phyloP scores from a whole-genome alignment of 1,140 invertebrate genomes.

The Macrostomum lignano region DNA sequence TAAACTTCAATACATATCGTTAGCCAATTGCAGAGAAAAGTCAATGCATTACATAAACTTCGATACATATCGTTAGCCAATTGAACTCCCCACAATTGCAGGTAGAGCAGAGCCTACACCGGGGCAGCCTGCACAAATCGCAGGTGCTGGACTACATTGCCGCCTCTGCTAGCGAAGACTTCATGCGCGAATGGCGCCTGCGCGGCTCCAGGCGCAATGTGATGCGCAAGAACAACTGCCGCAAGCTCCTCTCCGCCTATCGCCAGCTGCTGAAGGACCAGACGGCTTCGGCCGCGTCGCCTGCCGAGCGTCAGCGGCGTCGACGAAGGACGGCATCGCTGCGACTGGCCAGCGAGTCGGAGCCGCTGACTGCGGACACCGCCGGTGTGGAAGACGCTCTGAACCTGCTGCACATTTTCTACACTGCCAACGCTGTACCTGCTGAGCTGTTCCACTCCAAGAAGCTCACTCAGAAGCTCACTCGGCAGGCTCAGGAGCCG shows the following conservation, averaged over 20 bases:
- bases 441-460: conserved; percentile 78
- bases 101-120: conserved; percentile 9
- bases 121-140: conserved; percentile 9
- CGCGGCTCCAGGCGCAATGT: conserved; percentile 9
- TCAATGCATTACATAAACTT: too few species aligned
- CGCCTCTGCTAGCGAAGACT: conserved; percentile 7
- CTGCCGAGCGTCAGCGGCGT: too few species aligned
- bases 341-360: conserved; percentile 14
- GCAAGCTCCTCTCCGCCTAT: conserved; percentile 10
- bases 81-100: conserved; percentile 2
- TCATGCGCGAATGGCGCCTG: conserved; percentile 10
- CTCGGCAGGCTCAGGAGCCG: conserved; percentile 59
- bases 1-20: too few species aligned
- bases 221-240: conserved; percentile 10
- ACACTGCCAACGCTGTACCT: too few species aligned
- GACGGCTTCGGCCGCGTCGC: too few species aligned
- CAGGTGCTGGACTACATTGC: conserved; percentile 10
- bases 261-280: too few species aligned
- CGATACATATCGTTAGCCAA: not conserved
- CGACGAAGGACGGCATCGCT: too few species aligned
- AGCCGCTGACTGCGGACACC: conserved; percentile 22
- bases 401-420: conserved; percentile 46
- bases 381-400: conserved; percentile 47
- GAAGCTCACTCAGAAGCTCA: conserved; percentile 62
- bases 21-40: too few species aligned